Conservation (phyloP, 2,797 vertebrate genomes). For the Mus caroli region DNA sequence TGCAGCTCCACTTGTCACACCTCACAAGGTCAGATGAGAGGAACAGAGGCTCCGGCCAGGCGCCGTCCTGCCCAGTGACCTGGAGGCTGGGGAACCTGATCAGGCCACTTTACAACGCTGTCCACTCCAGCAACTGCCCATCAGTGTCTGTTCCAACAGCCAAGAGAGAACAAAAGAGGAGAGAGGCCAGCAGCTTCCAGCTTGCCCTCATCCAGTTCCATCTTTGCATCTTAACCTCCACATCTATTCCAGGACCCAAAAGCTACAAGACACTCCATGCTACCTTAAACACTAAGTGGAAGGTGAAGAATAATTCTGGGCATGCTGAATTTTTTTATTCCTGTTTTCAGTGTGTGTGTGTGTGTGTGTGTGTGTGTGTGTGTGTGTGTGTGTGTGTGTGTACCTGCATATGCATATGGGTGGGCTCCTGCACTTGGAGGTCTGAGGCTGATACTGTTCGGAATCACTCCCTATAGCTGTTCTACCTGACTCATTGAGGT, state of each 20-base stretch:
- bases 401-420: neutral
- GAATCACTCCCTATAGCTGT: neutral
- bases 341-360: neutral
- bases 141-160: slow-evolving; percentile 59
- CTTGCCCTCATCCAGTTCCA: neutral
- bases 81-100: slow-evolving; percentile 77
- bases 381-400: neutral
- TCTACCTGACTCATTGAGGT: neutral
- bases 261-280: neutral
- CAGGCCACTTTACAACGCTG: slow-evolving; percentile 63
- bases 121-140: slow-evolving; percentile 55
- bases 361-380: neutral
- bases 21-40: slow-evolving; percentile 59
- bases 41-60: slow-evolving; percentile 42
- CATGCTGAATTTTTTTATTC: neutral
- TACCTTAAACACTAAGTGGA: neutral
- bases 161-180: slow-evolving; percentile 70
- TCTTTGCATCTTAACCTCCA: slow-evolving; percentile 50
- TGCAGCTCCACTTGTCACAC: neutral
- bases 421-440: neutral
- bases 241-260: slow-evolving; percentile 39
- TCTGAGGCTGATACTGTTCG: neutral
- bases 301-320: neutral
- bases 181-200: slow-evolving; percentile 63
- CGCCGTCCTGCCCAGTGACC: slow-evolving; percentile 58